Evolutionary conservation across 1,140 invertebrate species (phyloP).

Genomic region (Tetramorium simillimum): DNA sequence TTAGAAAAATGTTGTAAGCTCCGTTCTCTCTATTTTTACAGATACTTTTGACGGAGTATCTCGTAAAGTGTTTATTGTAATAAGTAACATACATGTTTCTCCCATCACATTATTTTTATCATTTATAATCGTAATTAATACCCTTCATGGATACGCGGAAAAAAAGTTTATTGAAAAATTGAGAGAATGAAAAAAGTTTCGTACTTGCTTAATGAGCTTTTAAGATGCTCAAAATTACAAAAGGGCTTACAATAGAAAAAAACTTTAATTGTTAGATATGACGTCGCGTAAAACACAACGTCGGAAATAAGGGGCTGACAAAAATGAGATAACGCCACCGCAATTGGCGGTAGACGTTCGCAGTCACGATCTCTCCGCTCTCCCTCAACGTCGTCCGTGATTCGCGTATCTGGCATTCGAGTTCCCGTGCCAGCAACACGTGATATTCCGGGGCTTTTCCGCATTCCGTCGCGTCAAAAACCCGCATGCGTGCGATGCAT

Average conservation of each 20-base stretch:
- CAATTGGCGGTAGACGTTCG: neutral
- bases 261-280: neutral
- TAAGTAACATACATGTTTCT: neutral
- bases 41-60: neutral
- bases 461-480: conserved; percentile 42
- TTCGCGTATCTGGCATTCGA: conserved; percentile 24
- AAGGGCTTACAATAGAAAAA: neutral
- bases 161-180: neutral
- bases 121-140: neutral
- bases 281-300: neutral
- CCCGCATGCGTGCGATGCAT: conserved; percentile 55
- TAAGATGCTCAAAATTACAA: neutral
- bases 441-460: conserved; percentile 23
- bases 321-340: neutral
- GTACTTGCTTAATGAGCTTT: neutral
- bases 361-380: neutral
- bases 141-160: neutral
- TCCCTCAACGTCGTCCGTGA: neutral
- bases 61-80: neutral
- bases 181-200: neutral
- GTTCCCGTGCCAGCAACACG: conserved; percentile 43
- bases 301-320: neutral
- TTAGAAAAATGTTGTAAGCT: conserved; percentile 6
- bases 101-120: neutral
- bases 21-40: neutral